A percentile compares a stretch with the other conserved stretches of the same genome.
phyloP scores from a whole-genome alignment of 1,140 invertebrate species.

The Zaprionus gabonicus region DNA sequence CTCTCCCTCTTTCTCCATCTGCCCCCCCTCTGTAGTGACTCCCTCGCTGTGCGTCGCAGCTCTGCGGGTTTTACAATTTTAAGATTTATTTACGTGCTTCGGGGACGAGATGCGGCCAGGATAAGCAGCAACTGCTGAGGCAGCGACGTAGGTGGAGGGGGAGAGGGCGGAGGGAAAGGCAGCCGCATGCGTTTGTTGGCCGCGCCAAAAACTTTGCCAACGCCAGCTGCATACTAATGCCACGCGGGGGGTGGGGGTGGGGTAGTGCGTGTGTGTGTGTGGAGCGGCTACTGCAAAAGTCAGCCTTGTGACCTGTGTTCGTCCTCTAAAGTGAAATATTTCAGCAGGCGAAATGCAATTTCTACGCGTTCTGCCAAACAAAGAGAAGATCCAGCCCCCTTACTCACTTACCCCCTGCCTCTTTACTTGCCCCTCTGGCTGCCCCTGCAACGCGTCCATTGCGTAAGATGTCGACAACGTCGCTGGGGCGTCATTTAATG shows the following conservation, averaged over 20 bases:
- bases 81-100: constrained; percentile 82
- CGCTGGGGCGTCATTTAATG: constrained; percentile 83
- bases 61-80: constrained; percentile 81
- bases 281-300: constrained; percentile 64
- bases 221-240: constrained; percentile 75
- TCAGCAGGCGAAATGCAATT: constrained; percentile 78
- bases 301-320: constrained; percentile 83
- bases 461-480: constrained; percentile 70
- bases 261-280: constrained; percentile 26
- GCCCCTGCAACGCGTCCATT: constrained; percentile 53
- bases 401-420: background rate
- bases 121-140: constrained; percentile 31
- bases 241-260: constrained; percentile 2
- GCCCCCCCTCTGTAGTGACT: background rate
- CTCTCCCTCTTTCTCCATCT: background rate
- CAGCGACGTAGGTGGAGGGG: background rate
- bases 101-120: constrained; percentile 53
- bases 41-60: constrained; percentile 27
- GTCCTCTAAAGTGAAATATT: constrained; percentile 84
- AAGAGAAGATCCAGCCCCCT: background rate
- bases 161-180: background rate
- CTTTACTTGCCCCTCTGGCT: background rate
- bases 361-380: constrained; percentile 63
- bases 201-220: constrained; percentile 76
- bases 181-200: constrained; percentile 74